phyloP scores from a whole-genome alignment of 1,140 invertebrate genomes.

The Hyles euphorbiae region DNA sequence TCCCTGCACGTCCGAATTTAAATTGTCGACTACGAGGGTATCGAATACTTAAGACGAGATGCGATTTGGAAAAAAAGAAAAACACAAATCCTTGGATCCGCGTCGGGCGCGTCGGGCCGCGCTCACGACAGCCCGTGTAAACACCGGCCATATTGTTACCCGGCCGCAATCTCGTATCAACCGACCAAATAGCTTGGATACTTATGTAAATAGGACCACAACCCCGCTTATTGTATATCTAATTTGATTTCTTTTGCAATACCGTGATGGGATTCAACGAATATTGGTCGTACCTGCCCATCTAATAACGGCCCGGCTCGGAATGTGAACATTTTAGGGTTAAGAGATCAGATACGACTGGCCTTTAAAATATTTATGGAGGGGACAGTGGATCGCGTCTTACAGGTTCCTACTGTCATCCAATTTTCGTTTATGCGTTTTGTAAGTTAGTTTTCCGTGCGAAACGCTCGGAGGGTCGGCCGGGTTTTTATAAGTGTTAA shows the following conservation, averaged over 20 bases:
- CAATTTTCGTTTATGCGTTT: conserved; percentile 72
- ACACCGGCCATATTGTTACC: conserved; percentile 59
- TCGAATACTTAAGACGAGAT: too few species aligned
- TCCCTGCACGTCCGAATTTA: too few species aligned
- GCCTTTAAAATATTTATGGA: conserved; percentile 73
- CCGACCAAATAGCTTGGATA: conserved; percentile 63
- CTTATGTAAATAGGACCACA: conserved; percentile 69
- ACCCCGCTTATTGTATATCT: conserved; percentile 71
- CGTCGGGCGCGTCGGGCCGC: conserved; percentile 48
- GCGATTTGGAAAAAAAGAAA: conserved; percentile 14
- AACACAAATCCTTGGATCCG: conserved; percentile 32
- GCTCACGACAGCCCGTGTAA: conserved; percentile 45
- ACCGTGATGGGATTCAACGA: conserved; percentile 63
- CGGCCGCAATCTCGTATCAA: conserved; percentile 64
- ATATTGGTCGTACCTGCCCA: conserved; percentile 60
- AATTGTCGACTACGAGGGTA: neutral
- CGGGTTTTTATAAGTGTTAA: conserved; percentile 65
- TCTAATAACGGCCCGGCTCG: conserved; percentile 45
- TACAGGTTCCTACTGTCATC: conserved; percentile 51
- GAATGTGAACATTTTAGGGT: conserved; percentile 48
- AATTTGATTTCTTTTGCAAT: conserved; percentile 73
- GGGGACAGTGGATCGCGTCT: conserved; percentile 42
- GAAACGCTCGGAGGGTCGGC: conserved; percentile 47
- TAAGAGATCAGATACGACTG: conserved; percentile 54
- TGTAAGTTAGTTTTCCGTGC: conserved; percentile 60